These are phyloP conservation scores for Sebastes kiyomatsui DNA, from an alignment of 2,797 vertebrate genomes.

Conservation along the genomic window DNA sequence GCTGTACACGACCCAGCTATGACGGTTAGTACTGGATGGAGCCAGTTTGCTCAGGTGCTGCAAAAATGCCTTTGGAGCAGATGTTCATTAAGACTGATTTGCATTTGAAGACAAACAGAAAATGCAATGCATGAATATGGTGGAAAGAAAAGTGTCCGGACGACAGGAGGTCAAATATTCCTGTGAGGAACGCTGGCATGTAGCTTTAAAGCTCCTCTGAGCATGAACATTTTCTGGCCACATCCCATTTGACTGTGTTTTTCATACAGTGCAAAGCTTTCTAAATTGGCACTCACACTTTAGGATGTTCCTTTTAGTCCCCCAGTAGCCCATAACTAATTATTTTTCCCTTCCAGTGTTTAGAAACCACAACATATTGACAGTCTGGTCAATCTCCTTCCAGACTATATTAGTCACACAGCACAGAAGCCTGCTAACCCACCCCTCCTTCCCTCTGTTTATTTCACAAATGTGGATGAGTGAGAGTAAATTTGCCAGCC, in stretches of 20 bases:
- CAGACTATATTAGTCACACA: slow-evolving; percentile 73
- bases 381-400: slow-evolving; percentile 65
- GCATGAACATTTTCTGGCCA: not conserved
- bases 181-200: not conserved
- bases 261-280: slow-evolving; percentile 4
- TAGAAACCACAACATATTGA: slow-evolving; percentile 70
- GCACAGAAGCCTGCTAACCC: slow-evolving; percentile 45
- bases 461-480: slow-evolving; percentile 71
- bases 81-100: slow-evolving; percentile 21
- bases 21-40: slow-evolving; percentile 5
- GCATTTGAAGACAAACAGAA: slow-evolving; percentile 17
- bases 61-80: slow-evolving; percentile 27
- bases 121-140: not conserved
- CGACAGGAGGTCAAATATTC: not conserved
- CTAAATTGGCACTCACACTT: slow-evolving; percentile 2
- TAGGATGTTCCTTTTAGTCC: slow-evolving; percentile 28
- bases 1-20: not conserved
- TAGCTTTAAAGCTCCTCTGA: not conserved
- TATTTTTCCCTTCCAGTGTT: slow-evolving; percentile 51
- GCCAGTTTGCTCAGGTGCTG: slow-evolving; percentile 30
- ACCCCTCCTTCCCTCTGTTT: slow-evolving; percentile 51
- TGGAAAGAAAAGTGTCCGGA: slow-evolving; percentile 9
- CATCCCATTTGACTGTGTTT: not conserved
- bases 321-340: slow-evolving; percentile 43
- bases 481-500: slow-evolving; percentile 70